These are phyloP conservation scores for Orthosia gothica DNA, from an alignment of 2,888 invertebrate genomes.

Conservation along the genomic window DNA sequence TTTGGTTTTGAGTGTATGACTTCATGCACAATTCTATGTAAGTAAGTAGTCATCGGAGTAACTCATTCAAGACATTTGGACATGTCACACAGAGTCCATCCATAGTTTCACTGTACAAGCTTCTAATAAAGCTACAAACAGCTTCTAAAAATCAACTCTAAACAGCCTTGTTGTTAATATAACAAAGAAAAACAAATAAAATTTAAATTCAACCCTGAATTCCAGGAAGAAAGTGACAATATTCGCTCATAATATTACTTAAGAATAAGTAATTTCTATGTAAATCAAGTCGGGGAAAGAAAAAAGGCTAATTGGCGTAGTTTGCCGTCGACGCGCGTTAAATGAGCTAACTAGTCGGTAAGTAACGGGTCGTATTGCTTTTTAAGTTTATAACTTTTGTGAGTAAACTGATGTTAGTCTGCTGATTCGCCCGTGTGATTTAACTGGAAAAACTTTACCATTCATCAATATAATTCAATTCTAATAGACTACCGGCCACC, in stretches of 20 bases:
- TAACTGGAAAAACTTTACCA: neutral
- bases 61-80: no score
- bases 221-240: constrained; percentile 11
- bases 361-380: constrained; percentile 26
- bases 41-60: no score
- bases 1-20: no score
- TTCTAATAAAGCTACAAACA: neutral
- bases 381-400: constrained; percentile 33
- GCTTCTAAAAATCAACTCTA: neutral
- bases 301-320: constrained; percentile 40
- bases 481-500: no score
- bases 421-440: neutral
- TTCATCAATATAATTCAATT: neutral
- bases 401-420: neutral
- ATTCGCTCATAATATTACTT: constrained; percentile 27
- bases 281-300: constrained; percentile 25
- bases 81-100: no score
- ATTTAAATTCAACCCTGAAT: neutral
- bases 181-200: neutral
- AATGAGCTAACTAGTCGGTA: constrained; percentile 15
- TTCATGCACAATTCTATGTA: no score
- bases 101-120: no score
- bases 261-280: constrained; percentile 44
- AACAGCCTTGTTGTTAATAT: neutral
- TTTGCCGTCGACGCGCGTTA: constrained; percentile 29